Percentiles rank a stretch among this genome's conserved stretches.
Conservation (phyloP, 2,113 vertebrate genomes). For the Cebidichthys violaceus region DNA sequence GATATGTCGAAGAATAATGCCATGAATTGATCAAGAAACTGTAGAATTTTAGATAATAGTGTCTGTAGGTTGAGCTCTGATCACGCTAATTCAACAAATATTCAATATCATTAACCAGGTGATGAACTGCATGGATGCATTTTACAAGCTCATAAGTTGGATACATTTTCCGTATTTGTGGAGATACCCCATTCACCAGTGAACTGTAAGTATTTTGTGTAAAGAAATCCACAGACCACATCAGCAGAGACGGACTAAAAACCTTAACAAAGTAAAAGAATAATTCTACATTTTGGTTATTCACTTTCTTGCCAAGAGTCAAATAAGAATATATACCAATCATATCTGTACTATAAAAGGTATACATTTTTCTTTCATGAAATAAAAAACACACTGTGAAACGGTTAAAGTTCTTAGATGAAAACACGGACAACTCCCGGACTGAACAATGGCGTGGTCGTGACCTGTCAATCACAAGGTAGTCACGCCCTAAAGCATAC, state of each 20-base stretch:
- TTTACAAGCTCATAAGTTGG: not conserved
- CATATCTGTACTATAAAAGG: not conserved
- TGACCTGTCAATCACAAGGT: no score
- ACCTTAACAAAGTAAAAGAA: not conserved
- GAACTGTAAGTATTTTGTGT: not conserved
- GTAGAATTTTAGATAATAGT: not conserved
- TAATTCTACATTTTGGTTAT: slow-evolving; percentile 4
- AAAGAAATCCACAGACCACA: not conserved
- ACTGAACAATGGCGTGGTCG: no score
- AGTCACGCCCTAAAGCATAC: no score
- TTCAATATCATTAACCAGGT: not conserved
- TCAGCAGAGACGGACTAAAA: not conserved
- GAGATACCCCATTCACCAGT: not conserved
- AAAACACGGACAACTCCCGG: no score
- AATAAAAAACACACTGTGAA: not conserved
- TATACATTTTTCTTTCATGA: not conserved
- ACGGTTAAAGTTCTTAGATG: no score
- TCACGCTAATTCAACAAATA: slow-evolving; percentile 5
- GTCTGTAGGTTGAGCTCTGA: slow-evolving; percentile 12
- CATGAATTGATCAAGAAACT: not conserved
- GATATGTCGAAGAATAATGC: not conserved
- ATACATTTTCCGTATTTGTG: not conserved
- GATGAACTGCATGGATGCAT: slow-evolving; percentile 3
- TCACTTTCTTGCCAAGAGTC: not conserved
- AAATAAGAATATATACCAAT: slow-evolving; percentile 4